Base-by-base conservation (phyloP, 2,113 vertebrate genomes). In the Hucho hucho region DNA sequence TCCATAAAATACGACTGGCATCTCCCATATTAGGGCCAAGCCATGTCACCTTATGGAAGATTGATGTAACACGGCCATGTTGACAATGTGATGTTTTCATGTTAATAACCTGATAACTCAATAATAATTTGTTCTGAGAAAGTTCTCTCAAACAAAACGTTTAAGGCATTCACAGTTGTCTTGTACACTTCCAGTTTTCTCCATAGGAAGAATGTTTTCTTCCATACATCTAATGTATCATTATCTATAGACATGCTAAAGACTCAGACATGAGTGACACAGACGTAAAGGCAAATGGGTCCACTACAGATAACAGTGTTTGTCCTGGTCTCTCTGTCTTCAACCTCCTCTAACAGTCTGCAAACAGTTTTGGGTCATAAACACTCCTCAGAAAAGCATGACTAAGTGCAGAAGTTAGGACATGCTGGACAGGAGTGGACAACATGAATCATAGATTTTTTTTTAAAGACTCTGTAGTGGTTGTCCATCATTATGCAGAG, bases 241-340 rank as follows among this genome's bases (percentile, higher is more conserved):
- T 56, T 56, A 56, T 56, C 53, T 56, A 4, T 56, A 20, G 53
- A 56, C 4, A 56, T 20, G 13, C 13, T 56, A 20, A 56, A 56
- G 16, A 20, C 53, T 56, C 53, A 14, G 37, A 16, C 53, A 4
- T 56, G 53, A 56, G 53, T 16, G 86, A 82, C 82, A 80, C 84
- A 81, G 81, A 56, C 74, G 75, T 58, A 75, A 77, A 76, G 73
- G 78, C 82, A 90, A 90, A 92, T 88, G 88, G 84, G 78, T 85
- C 82, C 85, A 85, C 87, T 85, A 71, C 74, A 91, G 91, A 92
- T 90, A 90, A 87, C 79, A 7, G 28, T 68, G 89, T 90, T 92
- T 93, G 87, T 86, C 83, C 74, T 84, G 72, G 78, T 81, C 58
- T 59, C 37, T 64, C 90, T 84, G 81, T 75, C 77, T 84, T 76